A percentile compares a stretch with the other conserved stretches of the same genome.
Evolutionary conservation across 2,888 invertebrate genomes (phyloP).

Genomic region (Odontomyia ornata): DNA sequence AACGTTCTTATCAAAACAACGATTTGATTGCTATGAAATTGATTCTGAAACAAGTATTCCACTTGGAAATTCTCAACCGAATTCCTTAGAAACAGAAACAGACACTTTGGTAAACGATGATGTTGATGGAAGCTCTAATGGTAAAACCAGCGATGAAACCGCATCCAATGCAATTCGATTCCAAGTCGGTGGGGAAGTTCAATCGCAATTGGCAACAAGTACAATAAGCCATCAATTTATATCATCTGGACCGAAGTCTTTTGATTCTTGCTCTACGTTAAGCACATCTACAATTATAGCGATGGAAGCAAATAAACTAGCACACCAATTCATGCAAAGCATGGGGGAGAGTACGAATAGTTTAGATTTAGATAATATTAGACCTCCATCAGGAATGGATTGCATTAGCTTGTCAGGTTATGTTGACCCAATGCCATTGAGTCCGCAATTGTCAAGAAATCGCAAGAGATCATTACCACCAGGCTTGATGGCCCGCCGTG

Average conservation of each 20-base stretch:
- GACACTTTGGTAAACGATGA: slow-evolving; percentile 56
- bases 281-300: slow-evolving; percentile 78
- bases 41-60: neutral
- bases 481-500: slow-evolving; percentile 76
- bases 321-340: slow-evolving; percentile 65
- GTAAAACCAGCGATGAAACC: neutral
- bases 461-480: slow-evolving; percentile 77
- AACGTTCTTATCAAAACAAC: neutral
- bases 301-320: slow-evolving; percentile 77
- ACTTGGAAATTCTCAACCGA: slow-evolving; percentile 53
- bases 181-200: slow-evolving; percentile 60
- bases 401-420: slow-evolving; percentile 69
- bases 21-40: neutral
- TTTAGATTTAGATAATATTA: slow-evolving; percentile 77
- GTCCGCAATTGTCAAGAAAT: slow-evolving; percentile 61
- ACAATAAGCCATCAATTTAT: slow-evolving; percentile 47
- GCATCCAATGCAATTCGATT: slow-evolving; percentile 55
- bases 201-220: slow-evolving; percentile 51
- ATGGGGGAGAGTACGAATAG: slow-evolving; percentile 72
- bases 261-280: slow-evolving; percentile 70
- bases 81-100: slow-evolving; percentile 57
- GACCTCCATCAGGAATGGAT: slow-evolving; percentile 81
- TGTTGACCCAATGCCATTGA: slow-evolving; percentile 63
- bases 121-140: slow-evolving; percentile 25
- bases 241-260: slow-evolving; percentile 62